Conservation (phyloP, 2,888 invertebrate species). For the Odontocerum albicorne region DNA sequence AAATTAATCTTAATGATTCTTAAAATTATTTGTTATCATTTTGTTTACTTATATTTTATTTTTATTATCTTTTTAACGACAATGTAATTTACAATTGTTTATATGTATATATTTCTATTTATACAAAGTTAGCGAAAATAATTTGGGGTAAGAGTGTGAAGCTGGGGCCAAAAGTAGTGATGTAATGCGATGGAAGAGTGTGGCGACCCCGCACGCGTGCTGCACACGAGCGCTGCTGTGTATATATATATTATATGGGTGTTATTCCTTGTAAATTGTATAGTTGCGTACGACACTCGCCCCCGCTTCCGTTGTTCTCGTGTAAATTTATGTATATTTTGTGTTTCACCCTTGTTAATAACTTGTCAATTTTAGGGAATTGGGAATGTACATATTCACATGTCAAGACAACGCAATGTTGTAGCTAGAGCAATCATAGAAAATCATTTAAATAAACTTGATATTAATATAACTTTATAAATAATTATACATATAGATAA, state of each 20-base stretch:
- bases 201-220: neutral
- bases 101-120: conserved; percentile 22
- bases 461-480: conserved; percentile 64
- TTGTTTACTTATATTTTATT: conserved; percentile 22
- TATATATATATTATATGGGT: conserved; percentile 1
- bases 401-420: conserved; percentile 62
- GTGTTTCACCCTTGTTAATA: conserved; percentile 41
- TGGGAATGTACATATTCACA: conserved; percentile 63
- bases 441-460: conserved; percentile 59
- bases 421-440: conserved; percentile 59
- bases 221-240: neutral
- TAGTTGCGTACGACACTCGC: neutral
- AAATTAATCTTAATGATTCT: conserved; percentile 18
- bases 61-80: conserved; percentile 26
- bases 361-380: conserved; percentile 73
- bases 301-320: neutral
- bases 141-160: conserved; percentile 25
- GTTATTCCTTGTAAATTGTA: too few relatives aligned
- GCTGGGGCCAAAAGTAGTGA: conserved; percentile 33
- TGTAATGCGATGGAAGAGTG: conserved; percentile 8
- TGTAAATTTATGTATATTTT: conserved; percentile 2
- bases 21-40: conserved; percentile 13
- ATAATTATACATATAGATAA: conserved; percentile 62
- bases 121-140: conserved; percentile 20
- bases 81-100: conserved; percentile 21